phyloP scores from a whole-genome alignment of 2,113 vertebrate genomes.

The Anseranas semipalmata region DNA sequence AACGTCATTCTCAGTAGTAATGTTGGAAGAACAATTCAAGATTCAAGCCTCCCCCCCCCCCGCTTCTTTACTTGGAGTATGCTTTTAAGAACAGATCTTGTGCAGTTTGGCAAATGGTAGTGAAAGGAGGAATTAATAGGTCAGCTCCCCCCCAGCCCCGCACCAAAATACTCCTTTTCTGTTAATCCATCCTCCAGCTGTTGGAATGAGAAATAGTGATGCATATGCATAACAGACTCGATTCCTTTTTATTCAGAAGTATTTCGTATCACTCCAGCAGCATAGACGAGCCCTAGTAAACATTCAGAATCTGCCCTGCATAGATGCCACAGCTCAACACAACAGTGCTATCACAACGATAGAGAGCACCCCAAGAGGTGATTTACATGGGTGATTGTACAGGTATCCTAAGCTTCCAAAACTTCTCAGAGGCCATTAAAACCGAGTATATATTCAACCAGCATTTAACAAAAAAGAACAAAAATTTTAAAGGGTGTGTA shows the following conservation, averaged over 20 bases:
- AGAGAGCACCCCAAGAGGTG: background rate
- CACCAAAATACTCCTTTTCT: background rate
- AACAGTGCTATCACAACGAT: background rate
- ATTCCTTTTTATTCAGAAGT: background rate
- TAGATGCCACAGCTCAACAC: background rate
- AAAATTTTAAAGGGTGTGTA: background rate
- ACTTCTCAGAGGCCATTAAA: background rate
- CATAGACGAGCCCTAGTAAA: background rate
- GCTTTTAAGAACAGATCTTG: background rate
- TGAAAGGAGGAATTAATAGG: background rate
- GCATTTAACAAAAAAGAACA: background rate
- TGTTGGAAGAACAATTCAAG: background rate
- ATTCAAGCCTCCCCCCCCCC: background rate
- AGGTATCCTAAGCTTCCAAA: background rate
- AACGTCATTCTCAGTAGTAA: background rate
- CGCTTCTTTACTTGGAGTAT: background rate
- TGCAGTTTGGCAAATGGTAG: background rate
- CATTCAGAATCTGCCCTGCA: background rate
- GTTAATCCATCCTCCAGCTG: background rate
- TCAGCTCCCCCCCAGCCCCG: background rate
- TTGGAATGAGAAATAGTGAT: background rate
- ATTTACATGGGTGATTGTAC: background rate
- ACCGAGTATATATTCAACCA: background rate
- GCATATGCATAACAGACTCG: accelerated
- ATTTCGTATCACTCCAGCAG: background rate